Evolutionary conservation across 2,888 invertebrate genomes (phyloP), one percentile per base, ranked within the genome.

Genomic region (Alcis repandata): DNA sequence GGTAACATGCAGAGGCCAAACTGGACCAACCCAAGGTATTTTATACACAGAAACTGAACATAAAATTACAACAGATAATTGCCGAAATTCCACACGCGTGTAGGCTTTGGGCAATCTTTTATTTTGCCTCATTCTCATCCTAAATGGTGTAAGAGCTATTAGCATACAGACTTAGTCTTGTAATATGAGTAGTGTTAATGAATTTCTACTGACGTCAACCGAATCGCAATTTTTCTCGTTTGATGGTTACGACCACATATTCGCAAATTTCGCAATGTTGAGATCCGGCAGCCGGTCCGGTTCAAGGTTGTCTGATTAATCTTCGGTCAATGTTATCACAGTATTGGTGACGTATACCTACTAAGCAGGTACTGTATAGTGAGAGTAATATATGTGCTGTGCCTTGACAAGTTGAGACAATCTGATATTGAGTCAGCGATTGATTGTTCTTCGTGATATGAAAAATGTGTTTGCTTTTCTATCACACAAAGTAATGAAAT

Each of bases 221-320:
- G 45, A 36, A 36, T 32, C 48, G 15, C 41, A 33, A 49, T 19
- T 38, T 49, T 46, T 56, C 41, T 48, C 33, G 40, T 46, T 46
- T 41, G 36, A 48, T 32, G 27, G 46, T 51, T 40, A 53, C 45
- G 45, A 53, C 57, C 51, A 43, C 52, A 33, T 66, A 54, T 67
- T 56, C n/a, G n/a, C n/a, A n/a, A n/a, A n/a, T n/a, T 59, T 59
- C 49, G 43, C 58, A 61, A 56, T 64, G 45, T 32, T 46, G 19
- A 45, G 64, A 68, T 70, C 68, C 69, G 72, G 63, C 56, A 49
- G 49, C 59, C 59, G 49, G 54, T 59, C 19, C 46, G 32, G 43
- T 36, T 61, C 68, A 70, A 72, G 72, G 72, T 62, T 69, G 41
- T 51, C 64, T 70, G 62, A 53, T 59, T 52, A 65, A 68, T 58